A percentile compares a stretch with the other conserved stretches of the same genome.
These are phyloP conservation scores for Andrena bucephala DNA, from an alignment of 2,888 invertebrate genomes.

Conservation along the genomic window DNA sequence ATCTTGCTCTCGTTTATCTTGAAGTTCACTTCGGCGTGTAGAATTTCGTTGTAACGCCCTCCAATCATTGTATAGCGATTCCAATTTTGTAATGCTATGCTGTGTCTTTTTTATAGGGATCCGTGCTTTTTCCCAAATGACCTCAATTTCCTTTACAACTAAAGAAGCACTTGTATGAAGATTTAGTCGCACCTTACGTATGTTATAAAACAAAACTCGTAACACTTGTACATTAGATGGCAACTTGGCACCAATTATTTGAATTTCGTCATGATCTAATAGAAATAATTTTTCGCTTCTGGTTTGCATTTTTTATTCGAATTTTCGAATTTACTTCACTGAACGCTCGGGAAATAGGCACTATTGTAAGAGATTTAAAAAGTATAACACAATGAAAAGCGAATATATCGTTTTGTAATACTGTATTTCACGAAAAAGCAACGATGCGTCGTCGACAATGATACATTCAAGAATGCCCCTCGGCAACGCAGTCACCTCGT, in stretches of 20 bases:
- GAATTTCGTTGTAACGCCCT: not conserved
- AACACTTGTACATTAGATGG: not conserved
- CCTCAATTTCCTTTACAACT: not conserved
- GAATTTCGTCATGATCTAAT: not conserved
- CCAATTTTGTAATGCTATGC: not conserved
- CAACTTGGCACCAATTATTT: not conserved
- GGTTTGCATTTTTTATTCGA: not conserved
- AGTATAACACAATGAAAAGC: too few species aligned
- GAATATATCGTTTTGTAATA: too few species aligned
- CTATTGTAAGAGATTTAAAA: too few species aligned
- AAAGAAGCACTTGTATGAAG: not conserved
- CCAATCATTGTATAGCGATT: not conserved
- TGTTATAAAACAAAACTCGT: conserved; percentile 1
- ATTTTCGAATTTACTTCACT: conserved; percentile 1
- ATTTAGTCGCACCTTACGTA: not conserved
- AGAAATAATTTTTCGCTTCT: not conserved
- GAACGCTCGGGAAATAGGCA: not conserved
- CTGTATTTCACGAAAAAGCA: too few species aligned
- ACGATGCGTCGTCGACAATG: too few species aligned
- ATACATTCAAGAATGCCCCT: too few species aligned
- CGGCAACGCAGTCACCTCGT: too few species aligned
- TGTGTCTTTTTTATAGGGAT: too few species aligned
- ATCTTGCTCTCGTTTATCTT: not conserved
- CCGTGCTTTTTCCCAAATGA: not conserved
- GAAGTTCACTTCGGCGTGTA: not conserved